phyloP scores from a whole-genome alignment of 1,140 invertebrate genomes.

The Sycobia sp. region DNA sequence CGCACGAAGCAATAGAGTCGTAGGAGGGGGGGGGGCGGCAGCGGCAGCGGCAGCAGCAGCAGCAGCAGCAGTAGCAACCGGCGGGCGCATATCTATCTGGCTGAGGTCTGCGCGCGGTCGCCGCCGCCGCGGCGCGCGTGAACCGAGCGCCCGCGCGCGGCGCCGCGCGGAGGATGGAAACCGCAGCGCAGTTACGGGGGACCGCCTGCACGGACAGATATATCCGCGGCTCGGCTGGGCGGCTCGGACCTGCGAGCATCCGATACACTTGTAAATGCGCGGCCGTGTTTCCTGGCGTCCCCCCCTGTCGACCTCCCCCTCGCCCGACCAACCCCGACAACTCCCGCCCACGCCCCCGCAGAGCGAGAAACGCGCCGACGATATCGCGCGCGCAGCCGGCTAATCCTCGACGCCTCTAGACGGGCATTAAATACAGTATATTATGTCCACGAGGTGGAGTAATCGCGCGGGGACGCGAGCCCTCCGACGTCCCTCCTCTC shows the following conservation, averaged over 20 bases:
- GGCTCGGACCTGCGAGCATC: not conserved
- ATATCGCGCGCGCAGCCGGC: not conserved
- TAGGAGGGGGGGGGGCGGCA: no score
- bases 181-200: no score
- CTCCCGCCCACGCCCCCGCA: not conserved
- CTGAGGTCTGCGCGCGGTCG: no score
- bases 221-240: not conserved
- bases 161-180: no score
- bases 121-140: not conserved
- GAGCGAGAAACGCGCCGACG: not conserved
- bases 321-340: not conserved
- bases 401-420: not conserved
- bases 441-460: not conserved
- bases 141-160: not conserved
- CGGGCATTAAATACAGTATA: no score
- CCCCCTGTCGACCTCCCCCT: not conserved
- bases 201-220: slow-evolving; percentile 11
- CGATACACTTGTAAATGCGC: slow-evolving; percentile 25
- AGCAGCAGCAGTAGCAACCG: no score
- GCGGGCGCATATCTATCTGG: no score
- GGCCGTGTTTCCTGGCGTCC: slow-evolving; percentile 3
- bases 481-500: no score
- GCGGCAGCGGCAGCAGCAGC: no score
- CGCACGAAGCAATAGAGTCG: no score
- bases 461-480: no score